Evolutionary conservation across 1,140 invertebrate species (phyloP).

Genomic region (Pseudomyrmex dendroicus): DNA sequence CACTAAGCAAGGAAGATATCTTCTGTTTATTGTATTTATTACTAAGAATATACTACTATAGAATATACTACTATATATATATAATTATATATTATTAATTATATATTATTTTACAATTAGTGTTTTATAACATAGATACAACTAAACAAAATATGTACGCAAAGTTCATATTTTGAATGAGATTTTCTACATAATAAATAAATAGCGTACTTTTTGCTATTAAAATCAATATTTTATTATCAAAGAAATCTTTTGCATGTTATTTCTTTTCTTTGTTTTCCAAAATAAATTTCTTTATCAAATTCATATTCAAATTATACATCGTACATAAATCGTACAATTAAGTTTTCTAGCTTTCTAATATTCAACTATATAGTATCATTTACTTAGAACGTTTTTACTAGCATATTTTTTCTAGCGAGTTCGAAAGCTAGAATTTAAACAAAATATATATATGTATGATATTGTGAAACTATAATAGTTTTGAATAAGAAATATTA

Average conservation of each 20-base stretch:
- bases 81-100: conserved; percentile 6
- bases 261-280: conserved; percentile 16
- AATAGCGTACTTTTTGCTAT: conserved; percentile 62
- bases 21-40: conserved; percentile 21
- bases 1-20: conserved; percentile 3
- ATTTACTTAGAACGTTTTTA: too few species aligned
- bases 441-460: too few species aligned
- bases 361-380: too few species aligned
- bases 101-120: conserved; percentile 35
- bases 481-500: too few species aligned
- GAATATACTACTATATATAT: too few species aligned
- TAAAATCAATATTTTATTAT: conserved; percentile 62
- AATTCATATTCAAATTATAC: too few species aligned
- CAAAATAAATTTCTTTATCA: conserved; percentile 5
- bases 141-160: conserved; percentile 7
- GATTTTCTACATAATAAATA: conserved; percentile 52
- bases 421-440: too few species aligned
- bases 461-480: too few species aligned
- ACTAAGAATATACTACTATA: conserved; percentile 19
- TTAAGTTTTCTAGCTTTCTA: too few species aligned
- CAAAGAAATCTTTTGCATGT: conserved; percentile 6
- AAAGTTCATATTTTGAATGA: background rate
- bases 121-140: conserved; percentile 11
- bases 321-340: too few species aligned
- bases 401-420: too few species aligned